These are phyloP conservation scores for Lasius platythorax DNA, from an alignment of 2,888 invertebrate species.

Conservation along the genomic window DNA sequence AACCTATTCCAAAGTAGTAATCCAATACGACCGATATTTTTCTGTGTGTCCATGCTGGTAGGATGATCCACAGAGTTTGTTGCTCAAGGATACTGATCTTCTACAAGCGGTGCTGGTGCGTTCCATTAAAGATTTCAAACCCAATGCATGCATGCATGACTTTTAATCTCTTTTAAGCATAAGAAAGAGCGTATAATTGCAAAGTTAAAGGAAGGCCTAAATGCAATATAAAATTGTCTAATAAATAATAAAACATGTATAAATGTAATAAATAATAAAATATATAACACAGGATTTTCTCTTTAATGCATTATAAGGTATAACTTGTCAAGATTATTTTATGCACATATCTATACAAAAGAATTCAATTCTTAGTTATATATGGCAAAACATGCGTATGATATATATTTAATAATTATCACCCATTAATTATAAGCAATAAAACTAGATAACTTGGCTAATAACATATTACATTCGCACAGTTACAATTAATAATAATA, in stretches of 20 bases:
- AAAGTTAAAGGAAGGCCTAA: neutral
- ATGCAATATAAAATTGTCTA: neutral
- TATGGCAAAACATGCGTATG: neutral
- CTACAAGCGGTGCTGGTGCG: slow-evolving; percentile 61
- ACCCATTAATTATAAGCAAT: neutral
- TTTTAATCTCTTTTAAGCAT: slow-evolving; percentile 47
- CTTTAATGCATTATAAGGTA: neutral
- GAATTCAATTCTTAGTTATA: neutral
- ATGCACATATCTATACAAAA: neutral
- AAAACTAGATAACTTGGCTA: neutral
- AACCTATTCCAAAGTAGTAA: slow-evolving; percentile 51
- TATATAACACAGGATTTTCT: neutral
- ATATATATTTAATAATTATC: slow-evolving; percentile 12
- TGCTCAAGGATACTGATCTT: slow-evolving; percentile 34
- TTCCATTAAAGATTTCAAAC: slow-evolving; percentile 59
- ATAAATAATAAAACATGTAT: neutral
- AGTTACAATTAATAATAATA: neutral
- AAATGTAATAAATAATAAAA: neutral
- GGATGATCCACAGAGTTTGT: slow-evolving; percentile 33
- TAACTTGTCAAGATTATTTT: neutral
- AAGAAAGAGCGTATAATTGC: neutral
- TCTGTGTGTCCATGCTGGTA: slow-evolving; percentile 33
- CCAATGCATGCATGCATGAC: slow-evolving; percentile 60
- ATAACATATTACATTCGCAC: neutral
- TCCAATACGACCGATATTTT: slow-evolving; percentile 14